These are phyloP conservation scores for Volucella inflata DNA, from an alignment of 2,888 invertebrate genomes.

Conservation along the genomic window DNA sequence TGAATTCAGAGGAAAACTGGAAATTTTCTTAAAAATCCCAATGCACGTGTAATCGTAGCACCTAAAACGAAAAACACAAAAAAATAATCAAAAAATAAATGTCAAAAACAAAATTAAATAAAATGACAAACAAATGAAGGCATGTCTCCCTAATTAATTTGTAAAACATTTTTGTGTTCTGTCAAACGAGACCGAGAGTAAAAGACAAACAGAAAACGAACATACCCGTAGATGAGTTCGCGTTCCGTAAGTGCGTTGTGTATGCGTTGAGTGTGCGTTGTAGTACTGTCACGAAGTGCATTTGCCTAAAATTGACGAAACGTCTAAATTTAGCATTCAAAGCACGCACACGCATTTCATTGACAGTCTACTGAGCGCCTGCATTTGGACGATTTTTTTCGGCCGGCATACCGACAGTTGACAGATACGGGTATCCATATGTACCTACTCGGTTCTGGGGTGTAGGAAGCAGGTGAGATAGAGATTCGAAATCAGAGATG, in stretches of 20 bases:
- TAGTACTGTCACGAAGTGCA: not conserved
- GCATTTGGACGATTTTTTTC: constrained; percentile 43
- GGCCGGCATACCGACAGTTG: constrained; percentile 30
- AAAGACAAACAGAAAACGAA: constrained; percentile 12
- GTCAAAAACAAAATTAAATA: constrained; percentile 17
- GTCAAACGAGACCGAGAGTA: constrained; percentile 14
- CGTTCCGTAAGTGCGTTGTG: constrained; percentile 10
- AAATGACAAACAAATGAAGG: constrained; percentile 61
- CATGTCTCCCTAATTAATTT: constrained; percentile 55
- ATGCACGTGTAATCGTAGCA: constrained; percentile 26
- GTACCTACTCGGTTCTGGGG: not conserved
- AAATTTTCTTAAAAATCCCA: constrained; percentile 49
- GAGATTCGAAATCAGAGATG: constrained; percentile 27
- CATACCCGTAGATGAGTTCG: not conserved
- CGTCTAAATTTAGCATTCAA: constrained; percentile 64
- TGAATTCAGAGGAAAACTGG: constrained; percentile 26
- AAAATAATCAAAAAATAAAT: constrained; percentile 20
- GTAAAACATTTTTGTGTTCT: constrained; percentile 46
- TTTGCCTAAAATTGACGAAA: constrained; percentile 10
- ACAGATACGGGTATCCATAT: not conserved
- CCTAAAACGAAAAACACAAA: constrained; percentile 54
- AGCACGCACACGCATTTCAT: constrained; percentile 70
- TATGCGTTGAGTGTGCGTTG: not conserved
- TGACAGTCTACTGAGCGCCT: constrained; percentile 43
- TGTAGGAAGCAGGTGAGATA: constrained; percentile 62